These are phyloP conservation scores for Poecile montanus DNA, from an alignment of 2,797 vertebrate species.

Conservation along the genomic window DNA sequence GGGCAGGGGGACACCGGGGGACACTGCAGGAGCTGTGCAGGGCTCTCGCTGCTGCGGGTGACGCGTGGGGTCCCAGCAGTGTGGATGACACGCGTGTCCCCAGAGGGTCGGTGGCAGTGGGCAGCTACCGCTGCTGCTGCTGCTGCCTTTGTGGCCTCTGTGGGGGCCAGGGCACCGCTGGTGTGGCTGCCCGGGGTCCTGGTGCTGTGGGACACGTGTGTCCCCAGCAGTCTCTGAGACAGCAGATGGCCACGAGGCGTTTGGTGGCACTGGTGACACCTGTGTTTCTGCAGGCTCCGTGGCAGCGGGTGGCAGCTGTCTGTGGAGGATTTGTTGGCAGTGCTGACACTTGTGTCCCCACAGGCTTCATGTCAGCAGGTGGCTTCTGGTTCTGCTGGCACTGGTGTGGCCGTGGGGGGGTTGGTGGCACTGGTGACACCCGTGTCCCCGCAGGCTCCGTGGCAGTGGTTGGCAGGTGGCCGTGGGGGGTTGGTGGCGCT, in stretches of 20 bases:
- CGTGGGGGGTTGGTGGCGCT: background rate
- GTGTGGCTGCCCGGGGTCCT: background rate
- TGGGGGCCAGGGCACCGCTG: background rate
- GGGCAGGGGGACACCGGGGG: background rate
- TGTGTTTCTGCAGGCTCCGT: accelerated
- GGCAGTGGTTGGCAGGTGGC: background rate
- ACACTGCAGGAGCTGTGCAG: accelerated
- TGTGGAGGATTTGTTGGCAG: too few species aligned
- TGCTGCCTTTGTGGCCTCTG: too few species aligned
- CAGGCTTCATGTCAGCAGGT: background rate
- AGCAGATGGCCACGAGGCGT: background rate
- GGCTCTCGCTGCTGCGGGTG: background rate
- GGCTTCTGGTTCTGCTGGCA: background rate
- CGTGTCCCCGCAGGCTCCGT: background rate
- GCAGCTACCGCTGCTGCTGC: background rate
- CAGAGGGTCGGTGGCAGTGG: accelerated
- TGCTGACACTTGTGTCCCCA: background rate
- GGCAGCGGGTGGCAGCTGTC: background rate
- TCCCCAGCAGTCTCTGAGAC: background rate
- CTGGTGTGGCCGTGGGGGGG: background rate
- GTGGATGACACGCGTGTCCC: background rate
- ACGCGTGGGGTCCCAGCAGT: accelerated
- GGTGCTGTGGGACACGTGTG: background rate
- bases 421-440: background rate
- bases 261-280: background rate